Conservation (phyloP, 2,797 vertebrate species). For the Bufotes viridis region DNA sequence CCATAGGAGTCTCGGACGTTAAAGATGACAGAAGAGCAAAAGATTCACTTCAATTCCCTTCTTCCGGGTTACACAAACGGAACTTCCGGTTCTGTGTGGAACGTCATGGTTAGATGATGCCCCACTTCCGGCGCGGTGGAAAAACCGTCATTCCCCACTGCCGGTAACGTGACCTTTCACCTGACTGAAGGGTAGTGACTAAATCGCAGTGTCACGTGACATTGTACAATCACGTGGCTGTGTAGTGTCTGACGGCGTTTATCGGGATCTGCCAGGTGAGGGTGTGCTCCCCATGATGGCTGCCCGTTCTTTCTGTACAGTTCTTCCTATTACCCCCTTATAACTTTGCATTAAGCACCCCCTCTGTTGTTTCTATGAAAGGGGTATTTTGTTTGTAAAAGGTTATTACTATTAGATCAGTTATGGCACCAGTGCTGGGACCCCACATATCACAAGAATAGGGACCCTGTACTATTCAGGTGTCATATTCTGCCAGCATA, state of each 20-base stretch:
- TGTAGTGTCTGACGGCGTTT: background rate
- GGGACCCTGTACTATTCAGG: too few relatives aligned
- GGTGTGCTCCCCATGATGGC: background rate
- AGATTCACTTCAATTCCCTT: background rate
- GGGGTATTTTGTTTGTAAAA: too few relatives aligned
- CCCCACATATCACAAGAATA: too few relatives aligned
- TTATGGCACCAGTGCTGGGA: too few relatives aligned
- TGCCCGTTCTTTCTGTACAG: too few relatives aligned
- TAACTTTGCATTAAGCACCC: background rate
- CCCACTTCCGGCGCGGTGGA: background rate
- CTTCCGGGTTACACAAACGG: conserved; percentile 11
- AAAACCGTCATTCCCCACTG: background rate
- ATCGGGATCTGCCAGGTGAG: conserved; percentile 16
- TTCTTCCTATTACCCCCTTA: background rate
- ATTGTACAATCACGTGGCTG: too few relatives aligned
- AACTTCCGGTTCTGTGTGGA: background rate
- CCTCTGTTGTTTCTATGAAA: background rate
- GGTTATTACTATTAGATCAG: too few relatives aligned
- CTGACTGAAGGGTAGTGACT: background rate
- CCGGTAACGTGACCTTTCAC: background rate
- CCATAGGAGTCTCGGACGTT: too few relatives aligned
- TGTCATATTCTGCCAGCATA: too few relatives aligned
- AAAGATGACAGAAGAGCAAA: too few relatives aligned
- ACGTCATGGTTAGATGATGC: background rate
- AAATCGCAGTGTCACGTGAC: too few relatives aligned